phyloP scores from a whole-genome alignment of 2,113 vertebrate genomes.

The Columbina picui region DNA sequence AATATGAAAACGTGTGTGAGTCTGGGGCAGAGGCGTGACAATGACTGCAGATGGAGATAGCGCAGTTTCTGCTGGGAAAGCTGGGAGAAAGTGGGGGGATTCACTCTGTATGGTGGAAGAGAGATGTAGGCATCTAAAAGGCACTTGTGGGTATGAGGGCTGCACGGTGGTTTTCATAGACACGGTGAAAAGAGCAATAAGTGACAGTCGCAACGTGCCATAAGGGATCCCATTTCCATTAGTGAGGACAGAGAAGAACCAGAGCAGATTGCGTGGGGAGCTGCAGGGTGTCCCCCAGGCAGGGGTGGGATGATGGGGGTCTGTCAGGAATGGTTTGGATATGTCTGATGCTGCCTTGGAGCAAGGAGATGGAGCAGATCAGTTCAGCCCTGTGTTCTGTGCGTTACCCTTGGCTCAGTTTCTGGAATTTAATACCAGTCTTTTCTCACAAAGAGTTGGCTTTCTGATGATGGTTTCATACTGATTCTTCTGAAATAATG shows the following conservation, averaged over 20 bases:
- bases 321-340: neutral
- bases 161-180: neutral
- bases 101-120: neutral
- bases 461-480: neutral
- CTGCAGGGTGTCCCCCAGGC: neutral
- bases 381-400: neutral
- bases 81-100: neutral
- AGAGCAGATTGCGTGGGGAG: neutral
- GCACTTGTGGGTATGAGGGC: neutral
- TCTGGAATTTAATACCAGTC: neutral
- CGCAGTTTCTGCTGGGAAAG: neutral
- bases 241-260: rapidly evolving
- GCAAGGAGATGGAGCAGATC: neutral
- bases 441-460: neutral
- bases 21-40: neutral
- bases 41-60: neutral
- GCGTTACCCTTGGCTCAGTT: rapidly evolving
- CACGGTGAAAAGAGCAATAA: neutral
- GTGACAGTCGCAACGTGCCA: neutral
- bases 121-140: neutral
- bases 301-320: neutral
- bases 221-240: neutral
- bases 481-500: neutral
- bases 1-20: neutral
- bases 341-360: neutral